Percentiles rank a stretch among this genome's conserved stretches.
Evolutionary conservation across 2,113 vertebrate genomes (phyloP).

Genomic region (Camelus bactrianus): DNA sequence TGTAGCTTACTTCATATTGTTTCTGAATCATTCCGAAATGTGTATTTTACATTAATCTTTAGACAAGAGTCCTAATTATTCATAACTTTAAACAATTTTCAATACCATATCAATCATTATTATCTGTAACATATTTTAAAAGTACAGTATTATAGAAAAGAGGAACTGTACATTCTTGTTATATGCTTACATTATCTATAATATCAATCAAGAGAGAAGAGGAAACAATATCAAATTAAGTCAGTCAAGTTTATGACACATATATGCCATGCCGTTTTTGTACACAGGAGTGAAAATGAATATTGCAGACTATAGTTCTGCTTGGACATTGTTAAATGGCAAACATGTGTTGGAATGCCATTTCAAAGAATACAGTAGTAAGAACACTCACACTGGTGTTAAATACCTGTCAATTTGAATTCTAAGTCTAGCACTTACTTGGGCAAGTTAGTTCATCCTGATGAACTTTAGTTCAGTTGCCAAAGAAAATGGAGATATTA

Average conservation of each 20-base stretch:
- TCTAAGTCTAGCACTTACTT: background rate
- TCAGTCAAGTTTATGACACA: background rate
- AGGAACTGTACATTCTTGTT: background rate
- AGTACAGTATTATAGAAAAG: background rate
- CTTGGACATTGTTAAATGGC: background rate
- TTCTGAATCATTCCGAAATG: background rate
- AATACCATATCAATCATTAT: background rate
- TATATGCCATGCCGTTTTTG: background rate
- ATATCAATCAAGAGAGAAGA: background rate
- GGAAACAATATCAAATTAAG: background rate
- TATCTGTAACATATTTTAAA: background rate
- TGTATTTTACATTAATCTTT: background rate
- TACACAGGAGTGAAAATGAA: background rate
- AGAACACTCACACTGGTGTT: background rate
- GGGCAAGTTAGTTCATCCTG: background rate
- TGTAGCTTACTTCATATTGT: background rate
- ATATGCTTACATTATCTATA: background rate
- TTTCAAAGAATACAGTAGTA: background rate
- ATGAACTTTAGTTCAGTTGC: background rate
- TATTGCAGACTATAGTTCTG: background rate
- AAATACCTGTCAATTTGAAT: background rate
- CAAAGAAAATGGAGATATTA: background rate
- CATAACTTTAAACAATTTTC: background rate
- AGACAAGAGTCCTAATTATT: background rate
- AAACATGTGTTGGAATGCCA: background rate